Conservation (phyloP, 2,113 vertebrate species). For the Leptosomus discolor region DNA sequence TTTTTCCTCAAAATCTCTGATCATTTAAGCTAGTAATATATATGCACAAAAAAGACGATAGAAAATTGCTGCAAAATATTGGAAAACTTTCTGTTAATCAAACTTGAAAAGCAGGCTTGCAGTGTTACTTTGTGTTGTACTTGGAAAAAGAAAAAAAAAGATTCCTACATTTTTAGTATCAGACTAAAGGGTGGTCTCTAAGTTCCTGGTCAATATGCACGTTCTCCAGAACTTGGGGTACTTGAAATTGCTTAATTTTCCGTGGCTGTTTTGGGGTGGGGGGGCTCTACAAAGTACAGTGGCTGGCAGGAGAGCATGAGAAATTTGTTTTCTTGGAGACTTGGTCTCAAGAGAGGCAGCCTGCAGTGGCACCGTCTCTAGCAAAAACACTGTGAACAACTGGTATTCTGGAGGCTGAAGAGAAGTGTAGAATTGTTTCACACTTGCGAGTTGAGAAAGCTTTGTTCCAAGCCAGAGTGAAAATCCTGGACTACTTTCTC, state of each 20-base stretch:
- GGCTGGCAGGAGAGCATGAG: not conserved
- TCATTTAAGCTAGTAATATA: not conserved
- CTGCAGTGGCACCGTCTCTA: not conserved
- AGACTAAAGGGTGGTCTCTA: not conserved
- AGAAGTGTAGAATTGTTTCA: not conserved
- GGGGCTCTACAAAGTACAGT: not conserved
- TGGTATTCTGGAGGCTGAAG: not conserved
- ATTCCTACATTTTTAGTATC: not conserved
- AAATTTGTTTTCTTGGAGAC: not conserved
- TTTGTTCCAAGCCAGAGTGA: not conserved
- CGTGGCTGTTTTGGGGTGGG: not conserved
- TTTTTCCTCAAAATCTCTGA: not conserved
- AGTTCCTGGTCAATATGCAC: not conserved
- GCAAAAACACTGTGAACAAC: not conserved
- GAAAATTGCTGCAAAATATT: not conserved
- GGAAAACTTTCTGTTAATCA: not conserved
- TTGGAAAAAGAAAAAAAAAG: not conserved
- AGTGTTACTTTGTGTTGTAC: not conserved
- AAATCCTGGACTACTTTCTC: not conserved
- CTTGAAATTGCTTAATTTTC: not conserved
- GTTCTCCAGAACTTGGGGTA: not conserved
- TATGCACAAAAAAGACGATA: not conserved
- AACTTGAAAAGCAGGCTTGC: not conserved
- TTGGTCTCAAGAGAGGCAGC: not conserved
- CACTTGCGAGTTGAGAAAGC: not conserved